Conservation (phyloP, 2,797 vertebrate genomes). For the Chloroceryle amazona region DNA sequence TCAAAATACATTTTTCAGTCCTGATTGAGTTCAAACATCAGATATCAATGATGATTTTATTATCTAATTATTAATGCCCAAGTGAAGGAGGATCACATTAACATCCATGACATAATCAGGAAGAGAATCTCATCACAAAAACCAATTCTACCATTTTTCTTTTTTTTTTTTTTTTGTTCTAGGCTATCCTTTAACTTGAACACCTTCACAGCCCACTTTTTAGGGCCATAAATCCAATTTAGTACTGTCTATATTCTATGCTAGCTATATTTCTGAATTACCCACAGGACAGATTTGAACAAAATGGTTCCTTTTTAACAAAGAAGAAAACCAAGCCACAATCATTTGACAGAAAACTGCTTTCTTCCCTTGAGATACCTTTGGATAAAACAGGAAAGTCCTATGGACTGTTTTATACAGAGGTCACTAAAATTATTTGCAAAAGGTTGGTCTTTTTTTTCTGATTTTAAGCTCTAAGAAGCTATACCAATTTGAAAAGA, state of each 20-base stretch:
- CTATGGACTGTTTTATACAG: background rate
- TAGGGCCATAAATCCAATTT: background rate
- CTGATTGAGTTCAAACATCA: background rate
- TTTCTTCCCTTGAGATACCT: background rate
- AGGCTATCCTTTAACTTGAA: background rate
- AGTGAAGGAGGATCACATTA: background rate
- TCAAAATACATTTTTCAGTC: background rate
- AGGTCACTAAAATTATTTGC: background rate
- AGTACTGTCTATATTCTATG: background rate
- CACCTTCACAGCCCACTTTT: background rate
- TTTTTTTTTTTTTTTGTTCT: background rate
- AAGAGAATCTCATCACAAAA: background rate
- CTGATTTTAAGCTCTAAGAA: background rate
- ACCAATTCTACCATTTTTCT: background rate
- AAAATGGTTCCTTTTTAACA: background rate
- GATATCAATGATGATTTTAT: background rate
- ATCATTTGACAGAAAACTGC: background rate
- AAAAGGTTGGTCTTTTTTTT: background rate
- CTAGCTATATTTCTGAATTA: background rate
- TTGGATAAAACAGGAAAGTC: background rate
- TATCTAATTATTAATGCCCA: background rate
- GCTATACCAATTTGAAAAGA: background rate
- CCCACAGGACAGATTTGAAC: background rate
- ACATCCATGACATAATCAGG: background rate
- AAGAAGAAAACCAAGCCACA: background rate